Evolutionary conservation across 2,888 invertebrate species (phyloP).

Genomic region (Allacma fusca): DNA sequence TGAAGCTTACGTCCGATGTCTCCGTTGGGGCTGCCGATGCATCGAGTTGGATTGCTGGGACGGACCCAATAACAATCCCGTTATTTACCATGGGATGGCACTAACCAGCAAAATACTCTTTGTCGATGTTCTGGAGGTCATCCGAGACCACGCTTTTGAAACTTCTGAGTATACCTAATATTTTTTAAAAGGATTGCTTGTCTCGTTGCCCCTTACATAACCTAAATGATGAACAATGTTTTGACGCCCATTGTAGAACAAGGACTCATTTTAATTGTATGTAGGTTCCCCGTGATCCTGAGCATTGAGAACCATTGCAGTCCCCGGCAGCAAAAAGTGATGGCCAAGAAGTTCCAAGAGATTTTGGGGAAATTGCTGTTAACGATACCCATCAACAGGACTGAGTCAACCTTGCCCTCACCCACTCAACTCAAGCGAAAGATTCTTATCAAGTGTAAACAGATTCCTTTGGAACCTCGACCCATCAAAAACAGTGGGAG

Average conservation of each 20-base stretch:
- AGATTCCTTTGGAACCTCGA: not conserved
- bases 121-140: slow-evolving; percentile 65
- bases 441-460: slow-evolving; percentile 86
- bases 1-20: slow-evolving; percentile 75
- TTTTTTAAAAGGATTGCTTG: slow-evolving; percentile 4
- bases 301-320: slow-evolving; percentile 45
- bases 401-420: slow-evolving; percentile 68
- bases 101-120: slow-evolving; percentile 65
- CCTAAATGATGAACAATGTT: no score
- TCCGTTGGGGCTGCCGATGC: slow-evolving; percentile 86
- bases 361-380: slow-evolving; percentile 86
- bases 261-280: not conserved
- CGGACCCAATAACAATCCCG: slow-evolving; percentile 66
- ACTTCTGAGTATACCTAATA: slow-evolving; percentile 62
- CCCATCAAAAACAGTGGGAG: not conserved
- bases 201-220: no score
- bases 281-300: slow-evolving; percentile 34
- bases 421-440: slow-evolving; percentile 66
- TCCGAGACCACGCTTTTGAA: slow-evolving; percentile 66
- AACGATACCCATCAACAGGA: slow-evolving; percentile 77
- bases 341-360: slow-evolving; percentile 68
- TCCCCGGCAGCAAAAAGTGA: slow-evolving; percentile 21
- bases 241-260: not conserved
- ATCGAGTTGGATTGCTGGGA: slow-evolving; percentile 65
- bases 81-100: slow-evolving; percentile 70